Base-by-base conservation (phyloP, 2,113 vertebrate species). In the human (Homo sapiens) region DNA sequence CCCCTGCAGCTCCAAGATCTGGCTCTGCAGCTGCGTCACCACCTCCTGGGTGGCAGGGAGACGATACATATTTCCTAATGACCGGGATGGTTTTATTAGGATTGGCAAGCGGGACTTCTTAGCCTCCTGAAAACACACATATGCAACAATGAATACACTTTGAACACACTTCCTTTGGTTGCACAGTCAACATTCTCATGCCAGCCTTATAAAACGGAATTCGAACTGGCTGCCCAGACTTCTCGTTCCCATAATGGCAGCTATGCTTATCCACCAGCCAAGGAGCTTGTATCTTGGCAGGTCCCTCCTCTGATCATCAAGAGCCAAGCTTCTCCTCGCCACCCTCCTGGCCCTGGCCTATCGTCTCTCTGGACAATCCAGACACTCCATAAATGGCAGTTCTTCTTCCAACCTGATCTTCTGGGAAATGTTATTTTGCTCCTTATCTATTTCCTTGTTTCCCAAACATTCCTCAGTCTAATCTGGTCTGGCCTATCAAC, bases 61-160 rank as follows among this genome's bases (percentile, higher is more conserved):
- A 75, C 18, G 94, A 84, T 81, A 59, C 27, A 52, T 52, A 10
- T 93, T 98, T 96, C 96, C 94, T 9, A 96, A 4, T 0, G 98
- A 95, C 20, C 87, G 97, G 72, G 96, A 97, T 20, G 97, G 83
- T 68, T 98, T 99, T 20, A 99, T n/a, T 14, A 97, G 99, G 96
- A 99, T 81, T 0, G 99, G 99, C 73, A 99, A 97, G 57, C 99
- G 99, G 12, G 99, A 99, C 97, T 97, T 99, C 96, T 97, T 98
- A 64, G 75, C 96, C 16, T 97, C 95, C 99, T 99, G 90, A 32
- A 98, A 97, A 91, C 85, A 97, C 40, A 30, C 8, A 4, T 91
- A 93, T 13, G 93, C 95, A 97, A 84, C 1, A 23, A 7, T 95
- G 82, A 91, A 48, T 17, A 75, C 4, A 6, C 18, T 32, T 80